Evolutionary conservation across 1,140 invertebrate genomes (phyloP).

Genomic region (Lucilia sericata): DNA sequence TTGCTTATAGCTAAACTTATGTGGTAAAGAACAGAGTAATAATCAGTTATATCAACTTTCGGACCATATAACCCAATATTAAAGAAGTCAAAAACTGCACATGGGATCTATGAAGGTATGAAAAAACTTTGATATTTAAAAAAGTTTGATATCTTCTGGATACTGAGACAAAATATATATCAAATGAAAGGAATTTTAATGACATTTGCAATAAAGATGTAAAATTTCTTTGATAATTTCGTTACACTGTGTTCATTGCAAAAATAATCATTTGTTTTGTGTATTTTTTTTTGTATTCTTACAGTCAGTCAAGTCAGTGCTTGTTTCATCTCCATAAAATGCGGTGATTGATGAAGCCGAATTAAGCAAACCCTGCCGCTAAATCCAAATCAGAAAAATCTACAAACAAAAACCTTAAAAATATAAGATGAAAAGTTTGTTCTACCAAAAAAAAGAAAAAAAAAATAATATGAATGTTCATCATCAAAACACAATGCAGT

Average conservation of each 20-base stretch:
- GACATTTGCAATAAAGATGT: too few relatives aligned
- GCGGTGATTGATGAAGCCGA: constrained; percentile 51
- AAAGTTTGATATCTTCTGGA: too few relatives aligned
- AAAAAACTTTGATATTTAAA: too few relatives aligned
- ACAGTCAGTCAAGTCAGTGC: constrained; percentile 4
- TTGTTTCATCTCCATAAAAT: constrained; percentile 49
- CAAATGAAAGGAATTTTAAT: too few relatives aligned
- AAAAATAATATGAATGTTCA: not conserved
- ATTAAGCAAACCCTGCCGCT: constrained; percentile 50
- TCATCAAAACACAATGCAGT: not conserved
- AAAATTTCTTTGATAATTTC: not conserved
- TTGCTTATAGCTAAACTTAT: too few relatives aligned
- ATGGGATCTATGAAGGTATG: too few relatives aligned
- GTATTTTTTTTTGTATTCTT: not conserved
- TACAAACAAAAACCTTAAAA: not conserved
- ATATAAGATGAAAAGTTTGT: not conserved
- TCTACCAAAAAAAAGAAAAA: not conserved
- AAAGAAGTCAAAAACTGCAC: too few relatives aligned
- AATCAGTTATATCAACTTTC: too few relatives aligned
- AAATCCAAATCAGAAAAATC: constrained; percentile 42
- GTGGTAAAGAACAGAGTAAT: too few relatives aligned
- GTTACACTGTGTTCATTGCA: not conserved
- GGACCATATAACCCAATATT: too few relatives aligned
- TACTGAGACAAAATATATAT: too few relatives aligned
- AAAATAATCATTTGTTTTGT: constrained; percentile 1